Conservation (phyloP, 2,113 vertebrate species). For the Myanophis thanlyinensis region DNA sequence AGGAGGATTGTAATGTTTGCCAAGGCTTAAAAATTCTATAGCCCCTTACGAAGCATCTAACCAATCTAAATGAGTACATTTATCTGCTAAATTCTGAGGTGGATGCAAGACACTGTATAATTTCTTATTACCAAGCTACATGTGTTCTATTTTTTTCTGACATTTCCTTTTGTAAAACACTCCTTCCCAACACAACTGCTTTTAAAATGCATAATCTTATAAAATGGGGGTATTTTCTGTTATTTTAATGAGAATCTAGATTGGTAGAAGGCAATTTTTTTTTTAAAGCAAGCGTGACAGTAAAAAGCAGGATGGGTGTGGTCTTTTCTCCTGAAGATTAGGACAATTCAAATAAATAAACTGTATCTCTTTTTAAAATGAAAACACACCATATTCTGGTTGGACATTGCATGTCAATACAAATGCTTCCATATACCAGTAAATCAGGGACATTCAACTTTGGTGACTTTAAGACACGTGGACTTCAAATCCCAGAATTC, state of each 20-base stretch:
- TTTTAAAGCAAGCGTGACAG: neutral
- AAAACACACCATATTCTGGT: constrained; percentile 42
- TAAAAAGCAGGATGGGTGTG: constrained; percentile 26
- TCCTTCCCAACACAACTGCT: neutral
- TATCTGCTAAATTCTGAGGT: neutral
- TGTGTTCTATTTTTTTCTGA: neutral
- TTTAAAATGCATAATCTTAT: neutral
- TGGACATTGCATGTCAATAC: constrained; percentile 50
- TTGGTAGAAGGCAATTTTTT: neutral
- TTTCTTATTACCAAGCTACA: neutral
- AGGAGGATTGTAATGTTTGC: neutral
- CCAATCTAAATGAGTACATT: neutral
- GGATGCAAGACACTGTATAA: neutral
- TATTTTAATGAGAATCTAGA: neutral
- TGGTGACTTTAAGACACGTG: neutral
- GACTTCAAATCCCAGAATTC: neutral
- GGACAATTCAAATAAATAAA: constrained; percentile 54
- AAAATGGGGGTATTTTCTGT: neutral
- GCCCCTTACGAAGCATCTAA: neutral
- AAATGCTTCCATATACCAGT: constrained; percentile 43
- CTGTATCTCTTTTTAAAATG: constrained; percentile 14
- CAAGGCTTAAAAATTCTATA: neutral
- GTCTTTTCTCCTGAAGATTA: constrained; percentile 18
- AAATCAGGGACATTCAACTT: neutral
- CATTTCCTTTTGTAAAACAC: neutral